phyloP scores from a whole-genome alignment of 2,113 vertebrate species.

The Atlantisia rogersi region DNA sequence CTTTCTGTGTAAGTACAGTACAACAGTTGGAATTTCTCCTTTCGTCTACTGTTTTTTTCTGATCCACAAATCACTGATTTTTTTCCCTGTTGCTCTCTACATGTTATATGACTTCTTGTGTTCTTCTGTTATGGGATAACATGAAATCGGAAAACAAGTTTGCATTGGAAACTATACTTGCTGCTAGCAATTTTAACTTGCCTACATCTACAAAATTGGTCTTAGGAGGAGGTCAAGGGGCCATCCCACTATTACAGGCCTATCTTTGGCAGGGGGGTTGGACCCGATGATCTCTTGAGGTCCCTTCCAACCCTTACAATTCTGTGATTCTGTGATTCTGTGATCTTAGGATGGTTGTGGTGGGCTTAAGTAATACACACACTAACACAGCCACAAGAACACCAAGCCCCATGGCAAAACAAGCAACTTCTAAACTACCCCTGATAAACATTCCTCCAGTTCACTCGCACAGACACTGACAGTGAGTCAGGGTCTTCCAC shows the following conservation, averaged over 20 bases:
- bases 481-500: background rate
- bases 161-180: background rate
- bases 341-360: background rate
- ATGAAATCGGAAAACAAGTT: background rate
- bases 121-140: background rate
- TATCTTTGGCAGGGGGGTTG: background rate
- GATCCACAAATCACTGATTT: background rate
- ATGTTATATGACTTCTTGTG: background rate
- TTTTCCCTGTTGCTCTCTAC: background rate
- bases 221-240: background rate
- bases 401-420: background rate
- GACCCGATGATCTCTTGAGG: too few species aligned
- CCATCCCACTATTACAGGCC: background rate
- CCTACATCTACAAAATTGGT: background rate
- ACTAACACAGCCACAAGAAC: background rate
- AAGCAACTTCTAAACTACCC: background rate
- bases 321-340: too few species aligned
- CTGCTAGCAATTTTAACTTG: background rate
- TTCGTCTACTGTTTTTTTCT: background rate
- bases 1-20: background rate
- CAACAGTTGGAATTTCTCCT: background rate
- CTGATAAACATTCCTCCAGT: background rate
- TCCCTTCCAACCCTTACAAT: too few species aligned
- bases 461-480: rapidly evolving
- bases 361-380: background rate